A percentile compares a stretch with the other conserved stretches of the same genome.
These are phyloP conservation scores for Saccostrea glomerata DNA, from an alignment of 1,140 invertebrate genomes.

Conservation along the genomic window DNA sequence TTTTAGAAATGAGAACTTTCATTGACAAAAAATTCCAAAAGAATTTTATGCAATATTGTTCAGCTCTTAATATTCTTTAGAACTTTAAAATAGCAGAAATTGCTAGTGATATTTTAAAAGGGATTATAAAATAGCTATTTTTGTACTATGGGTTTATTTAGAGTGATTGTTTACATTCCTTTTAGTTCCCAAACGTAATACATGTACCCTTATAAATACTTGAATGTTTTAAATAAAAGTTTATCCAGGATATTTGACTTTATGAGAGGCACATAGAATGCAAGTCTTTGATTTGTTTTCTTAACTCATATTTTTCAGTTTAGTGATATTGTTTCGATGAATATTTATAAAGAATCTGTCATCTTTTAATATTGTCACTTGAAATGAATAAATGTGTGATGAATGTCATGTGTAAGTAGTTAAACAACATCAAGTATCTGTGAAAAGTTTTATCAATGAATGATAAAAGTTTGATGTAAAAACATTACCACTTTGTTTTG, in stretches of 20 bases:
- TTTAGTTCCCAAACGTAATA: no score
- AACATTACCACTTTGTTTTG: not conserved
- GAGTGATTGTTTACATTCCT: no score
- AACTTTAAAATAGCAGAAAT: no score
- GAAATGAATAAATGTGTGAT: not conserved
- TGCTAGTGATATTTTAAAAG: no score
- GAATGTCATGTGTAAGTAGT: not conserved
- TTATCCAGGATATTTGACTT: not conserved
- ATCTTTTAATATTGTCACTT: not conserved
- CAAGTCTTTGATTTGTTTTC: not conserved
- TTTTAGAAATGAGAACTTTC: no score
- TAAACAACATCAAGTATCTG: not conserved
- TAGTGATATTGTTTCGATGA: not conserved
- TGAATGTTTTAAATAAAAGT: no score
- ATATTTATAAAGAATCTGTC: not conserved
- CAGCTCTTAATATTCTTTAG: no score
- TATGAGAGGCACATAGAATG: not conserved
- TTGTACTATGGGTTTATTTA: no score
- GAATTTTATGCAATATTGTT: no score
- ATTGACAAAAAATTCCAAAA: no score
- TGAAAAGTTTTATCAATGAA: constrained; percentile 18
- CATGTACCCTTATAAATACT: no score
- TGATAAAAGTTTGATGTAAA: constrained; percentile 20
- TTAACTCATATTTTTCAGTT: not conserved
- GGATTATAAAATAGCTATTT: no score